These are phyloP conservation scores for Microplitis mediator DNA, from an alignment of 1,140 invertebrate genomes.

Conservation along the genomic window DNA sequence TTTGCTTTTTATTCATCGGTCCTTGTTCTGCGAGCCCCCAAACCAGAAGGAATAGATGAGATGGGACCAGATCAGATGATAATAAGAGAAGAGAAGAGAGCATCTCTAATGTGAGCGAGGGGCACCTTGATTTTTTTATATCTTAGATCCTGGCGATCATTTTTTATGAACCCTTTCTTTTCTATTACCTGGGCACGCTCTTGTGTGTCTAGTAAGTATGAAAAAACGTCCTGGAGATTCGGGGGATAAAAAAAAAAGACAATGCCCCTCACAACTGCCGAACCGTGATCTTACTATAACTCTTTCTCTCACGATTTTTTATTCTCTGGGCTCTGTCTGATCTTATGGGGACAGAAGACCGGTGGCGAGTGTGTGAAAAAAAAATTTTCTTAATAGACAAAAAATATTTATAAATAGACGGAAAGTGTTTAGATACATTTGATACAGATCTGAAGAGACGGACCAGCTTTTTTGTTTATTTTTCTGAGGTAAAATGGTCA, in stretches of 20 bases:
- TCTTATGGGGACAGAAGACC: not conserved
- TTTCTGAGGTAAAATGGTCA: not conserved
- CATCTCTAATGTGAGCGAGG: slow-evolving; percentile 38
- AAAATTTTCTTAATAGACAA: slow-evolving; percentile 16
- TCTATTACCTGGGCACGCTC: slow-evolving; percentile 13
- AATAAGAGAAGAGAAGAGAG: slow-evolving; percentile 41
- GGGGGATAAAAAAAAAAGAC: slow-evolving; percentile 10
- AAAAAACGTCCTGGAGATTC: not conserved
- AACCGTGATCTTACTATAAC: slow-evolving; percentile 9
- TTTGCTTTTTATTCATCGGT: slow-evolving; percentile 8
- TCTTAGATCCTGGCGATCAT: slow-evolving; percentile 55
- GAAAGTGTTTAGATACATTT: not conserved
- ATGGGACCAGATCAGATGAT: not conserved
- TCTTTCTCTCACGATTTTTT: slow-evolving; percentile 48
- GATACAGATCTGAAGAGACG: not conserved
- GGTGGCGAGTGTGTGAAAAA: slow-evolving; percentile 30
- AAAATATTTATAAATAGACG: not conserved
- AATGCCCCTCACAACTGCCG: not conserved
- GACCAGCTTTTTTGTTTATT: not conserved
- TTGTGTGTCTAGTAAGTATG: not conserved
- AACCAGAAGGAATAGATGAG: too few species aligned
- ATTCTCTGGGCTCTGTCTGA: not conserved
- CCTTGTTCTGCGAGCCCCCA: slow-evolving; percentile 33
- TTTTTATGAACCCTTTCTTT: slow-evolving; percentile 58
- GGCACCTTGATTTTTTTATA: slow-evolving; percentile 49